Base-by-base conservation (phyloP, 92 coral and sea anemone species). In the Phenganax subtilis region DNA sequence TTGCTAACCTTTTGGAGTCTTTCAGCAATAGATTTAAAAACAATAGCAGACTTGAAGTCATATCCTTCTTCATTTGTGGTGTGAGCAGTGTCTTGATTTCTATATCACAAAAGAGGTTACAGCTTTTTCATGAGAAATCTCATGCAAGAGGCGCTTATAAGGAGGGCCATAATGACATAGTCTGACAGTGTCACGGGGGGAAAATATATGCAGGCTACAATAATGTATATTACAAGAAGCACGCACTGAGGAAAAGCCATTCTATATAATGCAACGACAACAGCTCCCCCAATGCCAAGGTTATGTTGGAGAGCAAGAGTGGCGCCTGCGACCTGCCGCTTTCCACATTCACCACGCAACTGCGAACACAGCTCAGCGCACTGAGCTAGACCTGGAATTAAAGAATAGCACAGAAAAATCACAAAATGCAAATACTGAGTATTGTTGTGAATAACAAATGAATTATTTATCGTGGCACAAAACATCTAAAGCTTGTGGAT, bases 271-370 rank as follows among this genome's bases (percentile, higher is more conserved):
- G 91, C 98, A 51, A 94, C 96, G 7, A 94, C 93, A 57, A 94
- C 98, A 53, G 98, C 98, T 8, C 98, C 97, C 6, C 98, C 98
- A 74, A 94, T 75, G 51, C 98, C 98, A 59, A 94, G 87, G 85
- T 94, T 94, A 61, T 94, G 98, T 76, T 94, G 98, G 14, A 94
- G 89, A 0, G 89, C 98, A 10, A 94, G 82, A 28, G 81, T 88
- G 6, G 98, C 98, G n/a, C 90, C 92, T 12, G 97, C 88, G 16
- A 94, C 98, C 68, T 94, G 98, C 16, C 98, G 88, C 85, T 87
- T 94, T 61, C 96, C 98, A 85, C 98, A 94, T 63, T 92, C 97
- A 8, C 98, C 98, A 14, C 98, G 91, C 65, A 94, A 65, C 92
- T 94, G 98, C 37, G 90, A 88, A 67, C 97, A 85, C 57, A 94